A percentile compares a stretch with the other conserved stretches of the same genome.
These are phyloP conservation scores for Trachops cirrhosus DNA, from an alignment of 2,797 vertebrate species.

Conservation along the genomic window DNA sequence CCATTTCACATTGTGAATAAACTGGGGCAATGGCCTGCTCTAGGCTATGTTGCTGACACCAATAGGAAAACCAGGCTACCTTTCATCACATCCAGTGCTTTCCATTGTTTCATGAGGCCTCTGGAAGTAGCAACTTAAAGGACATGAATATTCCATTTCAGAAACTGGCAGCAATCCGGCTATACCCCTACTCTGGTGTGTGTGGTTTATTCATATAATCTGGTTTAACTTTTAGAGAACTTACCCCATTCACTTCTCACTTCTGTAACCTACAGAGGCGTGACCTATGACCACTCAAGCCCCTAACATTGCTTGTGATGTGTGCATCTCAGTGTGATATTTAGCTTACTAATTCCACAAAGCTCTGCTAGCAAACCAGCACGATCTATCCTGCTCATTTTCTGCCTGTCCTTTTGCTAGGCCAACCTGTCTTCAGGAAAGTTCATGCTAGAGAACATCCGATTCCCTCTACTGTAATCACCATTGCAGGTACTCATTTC, in stretches of 20 bases:
- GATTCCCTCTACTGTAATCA: slow-evolving; percentile 86
- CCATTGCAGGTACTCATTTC: slow-evolving; percentile 88
- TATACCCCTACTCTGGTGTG: background rate
- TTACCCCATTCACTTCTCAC: background rate
- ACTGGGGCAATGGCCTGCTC: background rate
- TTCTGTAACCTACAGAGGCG: background rate
- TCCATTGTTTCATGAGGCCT: background rate
- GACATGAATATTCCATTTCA: background rate
- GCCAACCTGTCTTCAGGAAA: slow-evolving; percentile 93
- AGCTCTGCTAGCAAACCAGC: background rate
- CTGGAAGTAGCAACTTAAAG: background rate
- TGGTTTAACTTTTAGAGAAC: background rate
- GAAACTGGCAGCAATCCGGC: background rate
- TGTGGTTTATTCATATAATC: background rate
- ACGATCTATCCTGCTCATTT: slow-evolving; percentile 67
- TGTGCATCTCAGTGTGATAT: slow-evolving; percentile 45
- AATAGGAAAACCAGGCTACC: background rate
- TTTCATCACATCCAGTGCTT: background rate
- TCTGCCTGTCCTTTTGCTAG: slow-evolving; percentile 85
- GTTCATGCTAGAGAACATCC: slow-evolving; percentile 92
- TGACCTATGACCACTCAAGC: background rate
- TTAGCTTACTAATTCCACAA: slow-evolving; percentile 71
- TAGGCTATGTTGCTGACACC: background rate
- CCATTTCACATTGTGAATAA: background rate
- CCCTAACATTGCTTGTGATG: background rate